Evolutionary conservation across 2,888 invertebrate species (phyloP).

Genomic region (Tolmerus cingulatus): DNA sequence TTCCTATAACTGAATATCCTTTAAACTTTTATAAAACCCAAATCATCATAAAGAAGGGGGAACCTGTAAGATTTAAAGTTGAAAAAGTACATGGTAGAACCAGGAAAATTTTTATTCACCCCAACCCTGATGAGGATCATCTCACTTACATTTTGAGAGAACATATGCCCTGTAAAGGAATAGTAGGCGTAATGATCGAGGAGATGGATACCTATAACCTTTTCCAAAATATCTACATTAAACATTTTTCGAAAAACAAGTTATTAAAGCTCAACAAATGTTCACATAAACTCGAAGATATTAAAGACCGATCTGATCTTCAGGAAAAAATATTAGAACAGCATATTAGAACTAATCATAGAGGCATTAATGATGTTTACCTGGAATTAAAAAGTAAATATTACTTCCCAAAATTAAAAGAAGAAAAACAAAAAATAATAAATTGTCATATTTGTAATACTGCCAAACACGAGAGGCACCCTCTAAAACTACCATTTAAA

Average conservation of each 20-base stretch:
- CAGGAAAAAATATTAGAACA: constrained; percentile 6
- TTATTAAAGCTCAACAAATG: not conserved
- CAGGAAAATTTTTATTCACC: not conserved
- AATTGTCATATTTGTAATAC: constrained; percentile 47
- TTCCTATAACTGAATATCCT: constrained; percentile 38
- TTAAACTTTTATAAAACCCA: not conserved
- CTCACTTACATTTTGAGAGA: not conserved
- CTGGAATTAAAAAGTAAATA: no score
- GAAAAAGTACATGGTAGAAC: not conserved
- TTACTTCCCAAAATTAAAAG: no score
- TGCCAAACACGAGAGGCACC: no score
- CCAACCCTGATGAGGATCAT: not conserved
- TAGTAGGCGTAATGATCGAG: no score
- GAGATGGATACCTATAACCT: no score
- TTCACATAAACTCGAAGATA: not conserved
- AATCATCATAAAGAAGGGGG: constrained; percentile 43
- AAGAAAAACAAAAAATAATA: constrained; percentile 44
- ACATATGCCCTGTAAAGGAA: no score
- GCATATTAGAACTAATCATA: constrained; percentile 41
- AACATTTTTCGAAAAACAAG: no score
- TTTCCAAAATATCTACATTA: no score
- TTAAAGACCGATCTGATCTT: not conserved
- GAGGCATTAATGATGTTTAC: no score
- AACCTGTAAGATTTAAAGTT: not conserved
- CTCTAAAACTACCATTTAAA: no score